Base-by-base conservation (phyloP, 2,113 vertebrate species). In the Nerophis ophidion region DNA sequence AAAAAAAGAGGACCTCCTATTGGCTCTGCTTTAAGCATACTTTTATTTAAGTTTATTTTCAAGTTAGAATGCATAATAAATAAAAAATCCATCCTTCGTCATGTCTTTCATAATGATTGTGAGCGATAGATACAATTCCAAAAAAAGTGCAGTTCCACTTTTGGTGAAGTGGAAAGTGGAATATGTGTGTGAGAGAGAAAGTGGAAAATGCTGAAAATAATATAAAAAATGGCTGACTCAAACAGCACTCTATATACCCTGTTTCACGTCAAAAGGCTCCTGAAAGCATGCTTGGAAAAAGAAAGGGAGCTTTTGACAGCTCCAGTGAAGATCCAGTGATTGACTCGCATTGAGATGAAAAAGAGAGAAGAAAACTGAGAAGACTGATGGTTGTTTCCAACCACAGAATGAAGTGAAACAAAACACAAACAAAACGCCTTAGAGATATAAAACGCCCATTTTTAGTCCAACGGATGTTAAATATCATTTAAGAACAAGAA, bases 301-400 rank as follows among this genome's bases (percentile, higher is more conserved):
- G 8, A 49, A 38, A 15, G 9, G 9, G 14, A 53, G 16, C 34
- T 4, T 68, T 56, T 51, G 44, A 62, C 19, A 48, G 42, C 12
- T 44, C 47, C 8, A 44, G 9, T 14, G 19, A 67, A 14, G 45
- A 19, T 6, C 17, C 72, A 44, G 11, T 44, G 46, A 60, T 46
- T 5, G 36, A 56, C 48, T 35, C 34, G 54, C 35, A 48, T 11
- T 5, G 5, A 13, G 5, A 63, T 34, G 38, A 63, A 45, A 44
- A 57, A 74, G 53, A 65, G 67, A 65, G 58, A 35, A 63, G 58
- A 55, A 59, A n/a, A 6, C 51, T 57, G 47, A 66, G 51, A 46
- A 58, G 45, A 16, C 14, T 36, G 45, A 50, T 48, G 61, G 53
- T 52, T 13, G 51, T 66, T 58, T 34, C 45, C 52, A 14, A 47